Evolutionary conservation across 2,113 vertebrate species (phyloP).

Genomic region (Dromaius novaehollandiae): DNA sequence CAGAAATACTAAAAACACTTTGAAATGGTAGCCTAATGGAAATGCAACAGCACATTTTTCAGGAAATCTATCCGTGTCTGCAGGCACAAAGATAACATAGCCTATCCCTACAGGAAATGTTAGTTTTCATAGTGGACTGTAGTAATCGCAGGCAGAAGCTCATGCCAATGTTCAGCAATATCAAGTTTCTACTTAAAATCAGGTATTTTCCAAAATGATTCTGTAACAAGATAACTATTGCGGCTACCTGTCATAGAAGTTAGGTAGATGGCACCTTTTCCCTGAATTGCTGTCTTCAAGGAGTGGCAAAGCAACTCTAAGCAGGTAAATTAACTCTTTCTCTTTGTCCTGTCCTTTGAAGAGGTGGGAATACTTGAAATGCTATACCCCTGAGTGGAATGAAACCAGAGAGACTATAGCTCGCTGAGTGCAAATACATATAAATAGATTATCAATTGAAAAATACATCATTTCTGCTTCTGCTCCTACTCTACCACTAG

Average conservation of each 20-base stretch:
- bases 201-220: not conserved
- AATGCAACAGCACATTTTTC: not conserved
- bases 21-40: not conserved
- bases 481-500: not conserved
- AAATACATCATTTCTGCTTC: not conserved
- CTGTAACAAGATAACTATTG: fast-evolving
- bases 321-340: not conserved
- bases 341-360: not conserved
- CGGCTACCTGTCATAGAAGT: not conserved
- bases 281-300: not conserved
- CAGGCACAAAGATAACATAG: not conserved
- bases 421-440: not conserved
- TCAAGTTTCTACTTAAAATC: not conserved
- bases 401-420: not conserved
- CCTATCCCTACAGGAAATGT: not conserved
- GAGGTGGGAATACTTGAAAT: not conserved
- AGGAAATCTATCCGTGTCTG: constrained; percentile 36
- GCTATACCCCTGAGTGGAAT: not conserved
- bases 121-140: fast-evolving
- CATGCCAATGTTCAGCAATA: not conserved
- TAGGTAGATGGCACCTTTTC: not conserved
- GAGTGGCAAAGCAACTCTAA: not conserved
- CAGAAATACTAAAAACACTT: not conserved
- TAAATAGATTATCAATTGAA: not conserved
- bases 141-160: not conserved